Base-by-base conservation (phyloP, 1,140 invertebrate species). In the Drosophila insularis region DNA sequence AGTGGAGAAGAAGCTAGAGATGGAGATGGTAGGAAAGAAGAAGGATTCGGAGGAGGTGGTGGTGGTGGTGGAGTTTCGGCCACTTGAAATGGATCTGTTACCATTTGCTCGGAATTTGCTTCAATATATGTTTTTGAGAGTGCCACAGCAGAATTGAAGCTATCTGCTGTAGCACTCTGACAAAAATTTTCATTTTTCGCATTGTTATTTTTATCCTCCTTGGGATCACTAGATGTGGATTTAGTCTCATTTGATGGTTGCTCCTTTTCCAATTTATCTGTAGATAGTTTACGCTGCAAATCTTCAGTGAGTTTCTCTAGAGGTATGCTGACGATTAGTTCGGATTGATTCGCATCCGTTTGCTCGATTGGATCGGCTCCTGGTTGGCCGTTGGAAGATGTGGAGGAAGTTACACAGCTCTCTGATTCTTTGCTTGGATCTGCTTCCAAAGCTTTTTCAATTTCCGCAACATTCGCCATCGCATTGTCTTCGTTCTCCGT, bases 131-230 rank as follows among this genome's bases (percentile, higher is more conserved):
- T 53, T 13, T 14, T 67, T 58, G 40, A 58, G 80, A 84, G 84
- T 89, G 84, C 84, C 71, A 84, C 80, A 84, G 71, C 78, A 84
- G 85, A 59, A 89, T 89, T 89, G 84, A 89, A 89, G 84, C 84
- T 89, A 89, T 78, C 84, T 84, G 77, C 85, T 84, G 85, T 82
- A 80, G 85, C 84, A 89, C 85, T 84, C 77, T 74, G 85, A 70
- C 77, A 84, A 89, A 89, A 89, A 89, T 89, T 68, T 76, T 89
- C 84, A 59, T 56, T 61, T 54, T 89, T 89, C 5, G 61, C 84
- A 78, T 89, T 89, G 46, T 89, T 87, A 31, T 87, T 87, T 0
- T 89, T 84, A 13, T 54, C 39, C 10, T 74, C 77, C 39, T 81
- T 75, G 23, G 63, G 17, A 4, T 58, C 39, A 0, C 35, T 37